These are phyloP conservation scores for Pterocles orientalis DNA, from an alignment of 2,113 vertebrate species.

Conservation along the genomic window DNA sequence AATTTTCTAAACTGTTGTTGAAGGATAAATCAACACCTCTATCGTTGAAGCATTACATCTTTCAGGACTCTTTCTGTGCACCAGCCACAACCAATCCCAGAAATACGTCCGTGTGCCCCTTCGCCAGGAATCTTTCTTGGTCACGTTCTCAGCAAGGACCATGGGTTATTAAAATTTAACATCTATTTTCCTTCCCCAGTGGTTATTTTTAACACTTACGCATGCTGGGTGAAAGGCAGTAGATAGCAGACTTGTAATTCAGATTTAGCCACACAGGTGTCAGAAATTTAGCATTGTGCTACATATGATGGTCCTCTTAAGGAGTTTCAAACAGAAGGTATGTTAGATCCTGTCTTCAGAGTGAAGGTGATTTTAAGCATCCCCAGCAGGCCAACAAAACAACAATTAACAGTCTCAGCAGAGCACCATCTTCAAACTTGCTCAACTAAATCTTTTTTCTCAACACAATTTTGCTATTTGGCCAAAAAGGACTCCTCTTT, in stretches of 20 bases:
- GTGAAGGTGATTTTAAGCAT: background rate
- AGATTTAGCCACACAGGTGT: background rate
- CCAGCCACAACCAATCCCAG: background rate
- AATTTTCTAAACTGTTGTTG: background rate
- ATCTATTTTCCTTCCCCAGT: background rate
- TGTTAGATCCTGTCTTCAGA: background rate
- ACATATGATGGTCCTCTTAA: background rate
- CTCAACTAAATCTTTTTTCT: background rate
- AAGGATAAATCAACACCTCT: conserved; percentile 1
- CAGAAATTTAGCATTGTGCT: background rate
- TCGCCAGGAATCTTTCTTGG: background rate
- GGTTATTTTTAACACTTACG: background rate
- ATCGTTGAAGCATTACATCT: background rate
- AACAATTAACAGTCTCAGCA: background rate
- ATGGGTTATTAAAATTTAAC: background rate
- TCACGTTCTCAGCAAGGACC: background rate
- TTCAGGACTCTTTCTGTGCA: background rate
- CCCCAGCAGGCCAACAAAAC: background rate
- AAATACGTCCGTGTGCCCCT: background rate
- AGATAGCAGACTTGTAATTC: background rate
- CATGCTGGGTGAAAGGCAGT: background rate
- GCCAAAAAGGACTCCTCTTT: background rate
- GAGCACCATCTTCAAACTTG: background rate
- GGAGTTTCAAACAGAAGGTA: background rate
- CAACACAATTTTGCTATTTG: background rate